Evolutionary conservation across 2,888 invertebrate genomes (phyloP).

Genomic region (Hecatera dysodea): DNA sequence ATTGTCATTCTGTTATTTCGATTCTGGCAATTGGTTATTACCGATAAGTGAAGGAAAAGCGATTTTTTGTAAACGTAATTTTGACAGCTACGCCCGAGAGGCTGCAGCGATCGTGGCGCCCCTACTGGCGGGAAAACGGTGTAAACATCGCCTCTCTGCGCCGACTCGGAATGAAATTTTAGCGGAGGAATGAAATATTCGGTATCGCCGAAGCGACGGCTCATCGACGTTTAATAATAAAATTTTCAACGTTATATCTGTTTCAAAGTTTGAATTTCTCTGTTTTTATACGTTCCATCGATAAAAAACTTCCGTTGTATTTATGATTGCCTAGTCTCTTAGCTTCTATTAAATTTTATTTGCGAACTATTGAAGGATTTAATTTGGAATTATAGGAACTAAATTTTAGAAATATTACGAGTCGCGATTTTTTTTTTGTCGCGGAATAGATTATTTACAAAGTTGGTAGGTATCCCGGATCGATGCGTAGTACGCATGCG

Average conservation of each 20-base stretch:
- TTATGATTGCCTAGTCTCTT: slow-evolving; percentile 24
- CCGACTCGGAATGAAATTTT: slow-evolving; percentile 80
- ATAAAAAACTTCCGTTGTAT: slow-evolving; percentile 32
- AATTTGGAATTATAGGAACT: slow-evolving; percentile 38
- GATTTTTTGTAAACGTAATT: slow-evolving; percentile 73
- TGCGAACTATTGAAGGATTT: slow-evolving; percentile 34
- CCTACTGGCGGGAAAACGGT: slow-evolving; percentile 80
- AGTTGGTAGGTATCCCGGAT: slow-evolving; percentile 79
- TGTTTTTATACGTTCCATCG: slow-evolving; percentile 30
- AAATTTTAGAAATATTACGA: slow-evolving; percentile 66
- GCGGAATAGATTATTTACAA: slow-evolving; percentile 85
- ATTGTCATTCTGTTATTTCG: slow-evolving; percentile 13
- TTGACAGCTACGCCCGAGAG: slow-evolving; percentile 88
- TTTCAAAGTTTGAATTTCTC: slow-evolving; percentile 50
- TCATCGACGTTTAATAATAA: slow-evolving; percentile 61
- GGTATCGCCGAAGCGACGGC: slow-evolving; percentile 58
- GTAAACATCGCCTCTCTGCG: slow-evolving; percentile 76
- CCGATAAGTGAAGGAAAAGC: slow-evolving; percentile 56
- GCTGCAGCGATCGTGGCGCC: slow-evolving; percentile 85
- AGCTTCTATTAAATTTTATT: slow-evolving; percentile 23
- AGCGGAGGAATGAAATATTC: slow-evolving; percentile 70
- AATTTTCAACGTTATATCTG: slow-evolving; percentile 48
- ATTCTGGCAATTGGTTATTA: slow-evolving; percentile 34
- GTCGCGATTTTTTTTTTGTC: slow-evolving; percentile 74
- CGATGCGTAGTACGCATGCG: slow-evolving; percentile 87